Evolutionary conservation across 2,113 vertebrate species (phyloP).

Genomic region (Indri indri): DNA sequence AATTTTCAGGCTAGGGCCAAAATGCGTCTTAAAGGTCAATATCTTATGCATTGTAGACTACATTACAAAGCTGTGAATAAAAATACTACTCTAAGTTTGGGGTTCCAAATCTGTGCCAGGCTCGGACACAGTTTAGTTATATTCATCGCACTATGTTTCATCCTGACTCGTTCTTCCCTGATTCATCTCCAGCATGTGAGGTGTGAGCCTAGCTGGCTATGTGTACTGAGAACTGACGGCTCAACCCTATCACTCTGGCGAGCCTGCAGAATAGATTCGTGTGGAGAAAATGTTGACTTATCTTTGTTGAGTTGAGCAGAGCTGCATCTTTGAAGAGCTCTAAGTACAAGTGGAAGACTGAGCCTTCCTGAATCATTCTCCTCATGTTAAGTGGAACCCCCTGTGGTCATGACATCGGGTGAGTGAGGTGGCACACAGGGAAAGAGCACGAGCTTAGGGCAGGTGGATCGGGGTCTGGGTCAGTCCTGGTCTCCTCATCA

Average conservation of each 20-base stretch:
- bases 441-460: neutral
- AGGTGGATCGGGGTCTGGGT: neutral
- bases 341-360: accelerated
- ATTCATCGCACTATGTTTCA: neutral
- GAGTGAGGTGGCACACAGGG: accelerated
- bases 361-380: neutral
- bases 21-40: neutral
- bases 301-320: neutral
- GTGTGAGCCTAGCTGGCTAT: neutral
- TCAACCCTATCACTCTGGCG: neutral
- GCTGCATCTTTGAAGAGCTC: neutral
- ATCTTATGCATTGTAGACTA: neutral
- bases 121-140: neutral
- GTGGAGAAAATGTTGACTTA: neutral
- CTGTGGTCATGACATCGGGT: accelerated
- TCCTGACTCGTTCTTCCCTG: neutral
- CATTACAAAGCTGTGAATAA: neutral
- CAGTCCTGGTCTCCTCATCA: neutral
- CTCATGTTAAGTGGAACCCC: neutral
- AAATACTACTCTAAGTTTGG: neutral
- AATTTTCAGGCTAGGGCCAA: neutral
- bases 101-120: neutral
- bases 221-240: neutral
- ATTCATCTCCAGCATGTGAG: neutral
- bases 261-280: neutral